Percentiles rank a stretch among this genome's conserved stretches.
phyloP scores from a whole-genome alignment of 2,888 invertebrate genomes.

The Calameuta idolon region DNA sequence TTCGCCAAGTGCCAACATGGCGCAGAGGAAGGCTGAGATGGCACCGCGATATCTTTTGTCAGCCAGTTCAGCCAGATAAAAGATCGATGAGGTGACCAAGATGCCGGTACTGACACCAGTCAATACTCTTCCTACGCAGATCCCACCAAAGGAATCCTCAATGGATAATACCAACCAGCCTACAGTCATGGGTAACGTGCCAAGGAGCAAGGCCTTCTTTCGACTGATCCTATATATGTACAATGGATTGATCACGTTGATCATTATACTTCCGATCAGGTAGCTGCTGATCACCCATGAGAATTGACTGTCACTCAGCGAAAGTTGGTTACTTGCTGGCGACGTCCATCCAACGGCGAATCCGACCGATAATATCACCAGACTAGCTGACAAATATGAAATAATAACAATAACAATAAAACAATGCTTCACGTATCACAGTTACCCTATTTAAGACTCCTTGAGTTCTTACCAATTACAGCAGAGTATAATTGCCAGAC shows the following conservation, averaged over 20 bases:
- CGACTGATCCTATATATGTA: neutral
- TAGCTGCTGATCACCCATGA: constrained; percentile 1
- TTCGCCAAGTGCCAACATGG: neutral
- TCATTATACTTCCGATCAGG: neutral
- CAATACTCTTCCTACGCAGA: neutral
- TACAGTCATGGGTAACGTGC: neutral
- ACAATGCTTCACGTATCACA: neutral
- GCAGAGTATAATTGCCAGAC: neutral
- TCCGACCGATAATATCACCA: neutral
- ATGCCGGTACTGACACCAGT: neutral
- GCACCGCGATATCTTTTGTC: constrained; percentile 2
- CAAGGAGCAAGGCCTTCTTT: neutral
- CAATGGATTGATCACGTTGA: neutral
- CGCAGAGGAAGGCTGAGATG: neutral
- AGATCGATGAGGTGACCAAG: neutral
- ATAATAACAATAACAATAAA: neutral
- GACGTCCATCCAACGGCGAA: constrained; percentile 2
- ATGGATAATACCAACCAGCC: neutral
- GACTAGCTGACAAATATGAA: neutral
- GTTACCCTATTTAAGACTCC: neutral
- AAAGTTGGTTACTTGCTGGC: neutral
- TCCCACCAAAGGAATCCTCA: neutral
- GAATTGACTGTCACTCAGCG: neutral
- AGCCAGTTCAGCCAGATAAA: neutral
- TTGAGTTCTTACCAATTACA: neutral